Base-by-base conservation (phyloP, 2,888 invertebrate genomes). In the Dione juno region DNA sequence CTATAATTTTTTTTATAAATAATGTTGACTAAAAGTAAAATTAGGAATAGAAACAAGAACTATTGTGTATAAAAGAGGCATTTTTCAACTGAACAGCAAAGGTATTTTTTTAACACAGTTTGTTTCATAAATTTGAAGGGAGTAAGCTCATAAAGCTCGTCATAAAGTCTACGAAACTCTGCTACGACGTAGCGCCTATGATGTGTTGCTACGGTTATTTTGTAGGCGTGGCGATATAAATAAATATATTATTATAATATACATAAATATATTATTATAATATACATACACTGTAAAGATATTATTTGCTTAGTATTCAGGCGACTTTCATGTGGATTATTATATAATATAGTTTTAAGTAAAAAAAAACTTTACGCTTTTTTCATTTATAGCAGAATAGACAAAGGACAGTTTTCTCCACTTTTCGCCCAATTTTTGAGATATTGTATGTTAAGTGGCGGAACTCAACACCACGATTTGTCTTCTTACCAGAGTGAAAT, bases 131-230 rank as follows among this genome's bases (percentile, higher is more conserved):
- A 76, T 71, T 66, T 72, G 67, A 71, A 65, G 58, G 59, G 45
- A 40, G 66, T 63, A 52, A 67, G 69, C 65, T 73, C 74, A 67
- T 75, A 75, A 75, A 75, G 63, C 52, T 58, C 61, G 67, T 69
- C 73, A 69, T 76, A 74, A 76, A 73, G 73, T 57, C 70, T 68
- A 72, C 71, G 72, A 43, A 69, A 67, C 64, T 61, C 65, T 54
- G 54, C 70, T 70, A 72, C 70, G 68, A 40, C 54, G 63, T 69
- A 69, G 54, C 54, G 68, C 16, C 70, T 71, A 57, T 63, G 70
- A 54, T 58, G 50, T 67, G 50, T 54, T 58, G 59, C 68, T 68
- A 66, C 53, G 43, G 37, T 28, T 65, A 43, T 70, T 70, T 50
- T 59, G 52, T 64, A 37, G 64, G 19, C 19, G 40, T 52, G 14